A percentile compares a stretch with the other conserved stretches of the same genome.
These are phyloP conservation scores for Volucella inflata DNA, from an alignment of 2,888 invertebrate species.

Conservation along the genomic window DNA sequence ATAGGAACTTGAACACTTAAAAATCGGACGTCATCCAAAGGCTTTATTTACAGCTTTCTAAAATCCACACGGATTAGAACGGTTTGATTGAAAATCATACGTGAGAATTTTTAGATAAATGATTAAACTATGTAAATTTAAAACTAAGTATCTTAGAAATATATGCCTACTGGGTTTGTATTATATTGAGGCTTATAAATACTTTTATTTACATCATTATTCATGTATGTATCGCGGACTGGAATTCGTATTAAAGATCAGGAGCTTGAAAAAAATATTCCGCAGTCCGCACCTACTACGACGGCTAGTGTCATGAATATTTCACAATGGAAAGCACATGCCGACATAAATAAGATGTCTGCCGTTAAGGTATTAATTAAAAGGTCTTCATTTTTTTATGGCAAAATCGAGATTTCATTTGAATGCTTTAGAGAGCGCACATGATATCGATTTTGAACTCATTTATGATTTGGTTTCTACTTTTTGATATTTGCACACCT, in stretches of 20 bases:
- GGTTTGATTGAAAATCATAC: not conserved
- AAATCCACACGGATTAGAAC: not conserved
- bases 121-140: conserved; percentile 13
- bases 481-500: not conserved
- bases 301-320: not conserved
- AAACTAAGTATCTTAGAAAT: not conserved
- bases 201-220: not conserved
- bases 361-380: conserved; percentile 12
- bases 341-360: not conserved
- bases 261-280: not conserved
- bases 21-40: too few species aligned
- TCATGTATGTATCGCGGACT: not conserved
- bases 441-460: not conserved
- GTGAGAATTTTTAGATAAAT: conserved; percentile 29
- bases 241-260: conserved; percentile 1
- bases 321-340: not conserved
- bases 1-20: too few species aligned
- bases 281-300: not conserved
- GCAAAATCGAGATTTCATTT: not conserved
- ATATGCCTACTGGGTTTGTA: not conserved
- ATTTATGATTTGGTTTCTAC: not conserved
- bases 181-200: not conserved
- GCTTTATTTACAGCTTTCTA: too few species aligned
- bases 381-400: not conserved
- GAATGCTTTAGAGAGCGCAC: not conserved